A percentile compares a stretch with the other conserved stretches of the same genome.
Conservation (phyloP, 1,140 invertebrate genomes). For the Xylocopa sonorina region DNA sequence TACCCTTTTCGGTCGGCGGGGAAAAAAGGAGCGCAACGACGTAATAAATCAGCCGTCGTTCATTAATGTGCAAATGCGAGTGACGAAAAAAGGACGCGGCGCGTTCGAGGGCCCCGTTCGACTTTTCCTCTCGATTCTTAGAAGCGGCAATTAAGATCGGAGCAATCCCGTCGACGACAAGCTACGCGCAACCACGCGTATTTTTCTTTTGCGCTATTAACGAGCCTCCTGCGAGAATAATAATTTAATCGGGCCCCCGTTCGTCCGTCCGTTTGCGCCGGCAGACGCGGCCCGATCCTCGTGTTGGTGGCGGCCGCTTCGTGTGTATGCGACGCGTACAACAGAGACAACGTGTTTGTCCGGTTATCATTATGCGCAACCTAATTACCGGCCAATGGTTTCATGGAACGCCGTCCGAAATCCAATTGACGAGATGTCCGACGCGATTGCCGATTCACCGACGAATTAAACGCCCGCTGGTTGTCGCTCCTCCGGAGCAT, state of each 20-base stretch:
- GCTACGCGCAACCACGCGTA: constrained; percentile 10
- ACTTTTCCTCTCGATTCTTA: constrained; percentile 39
- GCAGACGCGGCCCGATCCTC: no score
- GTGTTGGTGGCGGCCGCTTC: no score
- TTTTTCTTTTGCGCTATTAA: constrained; percentile 46
- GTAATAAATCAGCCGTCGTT: constrained; percentile 36
- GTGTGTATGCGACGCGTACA: no score
- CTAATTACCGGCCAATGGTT: constrained; percentile 68
- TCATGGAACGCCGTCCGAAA: constrained; percentile 64
- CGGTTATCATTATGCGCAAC: constrained; percentile 65
- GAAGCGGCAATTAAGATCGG: constrained; percentile 50
- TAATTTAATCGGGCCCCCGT: constrained; percentile 56
- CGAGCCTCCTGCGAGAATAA: constrained; percentile 51
- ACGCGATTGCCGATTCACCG: constrained; percentile 64
- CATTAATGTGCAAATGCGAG: constrained; percentile 43
- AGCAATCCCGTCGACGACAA: constrained; percentile 41
- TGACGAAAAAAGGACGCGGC: constrained; percentile 33
- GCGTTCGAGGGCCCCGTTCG: background rate
- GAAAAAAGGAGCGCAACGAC: background rate
- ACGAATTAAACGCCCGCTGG: constrained; percentile 72
- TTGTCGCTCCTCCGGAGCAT: constrained; percentile 58
- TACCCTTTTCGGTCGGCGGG: no score
- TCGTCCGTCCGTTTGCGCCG: background rate
- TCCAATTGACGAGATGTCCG: constrained; percentile 63
- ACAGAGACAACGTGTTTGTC: constrained; percentile 58